Evolutionary conservation across 2,113 vertebrate species (phyloP).

Genomic region (Gnathonemus echidnorhynchus): DNA sequence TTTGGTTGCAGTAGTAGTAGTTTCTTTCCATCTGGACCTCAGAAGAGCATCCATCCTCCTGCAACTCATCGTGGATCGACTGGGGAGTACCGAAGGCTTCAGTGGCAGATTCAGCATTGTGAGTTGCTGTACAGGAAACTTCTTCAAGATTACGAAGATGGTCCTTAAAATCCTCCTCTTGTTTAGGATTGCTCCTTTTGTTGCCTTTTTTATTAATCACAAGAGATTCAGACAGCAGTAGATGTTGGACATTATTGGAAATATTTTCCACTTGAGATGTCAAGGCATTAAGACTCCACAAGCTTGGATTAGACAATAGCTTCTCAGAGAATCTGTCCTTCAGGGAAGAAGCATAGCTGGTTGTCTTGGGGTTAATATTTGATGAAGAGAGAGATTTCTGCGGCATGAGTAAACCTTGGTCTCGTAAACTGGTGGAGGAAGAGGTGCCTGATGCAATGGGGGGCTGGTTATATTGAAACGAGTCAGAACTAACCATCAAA

Average conservation of each 20-base stretch:
- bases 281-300: slow-evolving; percentile 91
- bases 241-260: slow-evolving; percentile 92
- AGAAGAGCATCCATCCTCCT: slow-evolving; percentile 83
- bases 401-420: slow-evolving; percentile 84
- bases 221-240: slow-evolving; percentile 80
- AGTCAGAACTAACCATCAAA: slow-evolving; percentile 88
- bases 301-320: slow-evolving; percentile 83
- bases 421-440: slow-evolving; percentile 60
- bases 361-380: slow-evolving; percentile 61
- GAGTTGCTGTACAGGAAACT: slow-evolving; percentile 70
- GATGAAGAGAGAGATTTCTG: slow-evolving; percentile 69
- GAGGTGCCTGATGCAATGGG: slow-evolving; percentile 68
- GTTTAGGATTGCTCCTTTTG: slow-evolving; percentile 66
- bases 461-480: slow-evolving; percentile 83
- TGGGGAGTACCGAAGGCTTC: slow-evolving; percentile 78
- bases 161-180: slow-evolving; percentile 81
- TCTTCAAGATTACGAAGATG: slow-evolving; percentile 73
- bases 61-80: slow-evolving; percentile 73
- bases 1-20: slow-evolving; percentile 82
- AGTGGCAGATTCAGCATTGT: slow-evolving; percentile 66
- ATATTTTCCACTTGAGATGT: slow-evolving; percentile 98
- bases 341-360: slow-evolving; percentile 73
- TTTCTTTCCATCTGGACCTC: slow-evolving; percentile 87
- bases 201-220: slow-evolving; percentile 78
- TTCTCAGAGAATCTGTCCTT: slow-evolving; percentile 91